Evolutionary conservation across 1,140 invertebrate genomes (phyloP).

Genomic region (Drosophila ambigua): DNA sequence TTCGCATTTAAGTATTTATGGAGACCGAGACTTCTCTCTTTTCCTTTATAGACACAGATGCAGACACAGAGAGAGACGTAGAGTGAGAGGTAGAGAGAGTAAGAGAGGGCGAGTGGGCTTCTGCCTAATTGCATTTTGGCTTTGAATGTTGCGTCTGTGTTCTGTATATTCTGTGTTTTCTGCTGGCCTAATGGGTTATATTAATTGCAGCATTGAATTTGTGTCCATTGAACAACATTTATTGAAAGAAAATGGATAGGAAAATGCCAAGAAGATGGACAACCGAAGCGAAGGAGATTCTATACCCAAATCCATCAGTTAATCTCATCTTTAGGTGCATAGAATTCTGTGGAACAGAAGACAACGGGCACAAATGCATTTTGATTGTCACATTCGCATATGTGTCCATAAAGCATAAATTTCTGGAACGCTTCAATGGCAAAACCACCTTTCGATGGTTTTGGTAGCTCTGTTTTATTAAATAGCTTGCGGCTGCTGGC

Average conservation of each 20-base stretch:
- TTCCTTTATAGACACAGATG: background rate
- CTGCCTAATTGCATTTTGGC: conserved; percentile 64
- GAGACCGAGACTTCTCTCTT: conserved; percentile 4
- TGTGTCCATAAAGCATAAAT: background rate
- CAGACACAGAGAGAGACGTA: background rate
- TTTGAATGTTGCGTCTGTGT: conserved; percentile 43
- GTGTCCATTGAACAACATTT: conserved; percentile 11
- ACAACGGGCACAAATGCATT: conserved; percentile 21
- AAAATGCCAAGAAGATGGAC: no score
- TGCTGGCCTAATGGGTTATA: conserved; percentile 60
- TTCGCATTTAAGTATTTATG: conserved; percentile 74
- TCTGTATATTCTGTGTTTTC: conserved; percentile 5
- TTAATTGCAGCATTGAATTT: conserved; percentile 55
- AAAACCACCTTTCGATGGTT: conserved; percentile 2
- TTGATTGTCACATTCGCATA: conserved; percentile 11
- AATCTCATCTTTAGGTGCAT: conserved; percentile 5
- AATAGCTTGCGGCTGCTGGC: conserved; percentile 38
- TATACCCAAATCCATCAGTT: background rate
- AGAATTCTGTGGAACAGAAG: background rate
- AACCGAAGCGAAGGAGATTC: background rate
- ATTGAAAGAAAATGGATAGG: conserved; percentile 16
- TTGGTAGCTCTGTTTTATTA: conserved; percentile 27
- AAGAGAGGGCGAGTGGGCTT: conserved; percentile 8
- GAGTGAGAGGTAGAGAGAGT: background rate
- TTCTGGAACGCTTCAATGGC: background rate